Evolutionary conservation across 2,888 invertebrate species (phyloP).

Genomic region (Meliscaeva auricollis): DNA sequence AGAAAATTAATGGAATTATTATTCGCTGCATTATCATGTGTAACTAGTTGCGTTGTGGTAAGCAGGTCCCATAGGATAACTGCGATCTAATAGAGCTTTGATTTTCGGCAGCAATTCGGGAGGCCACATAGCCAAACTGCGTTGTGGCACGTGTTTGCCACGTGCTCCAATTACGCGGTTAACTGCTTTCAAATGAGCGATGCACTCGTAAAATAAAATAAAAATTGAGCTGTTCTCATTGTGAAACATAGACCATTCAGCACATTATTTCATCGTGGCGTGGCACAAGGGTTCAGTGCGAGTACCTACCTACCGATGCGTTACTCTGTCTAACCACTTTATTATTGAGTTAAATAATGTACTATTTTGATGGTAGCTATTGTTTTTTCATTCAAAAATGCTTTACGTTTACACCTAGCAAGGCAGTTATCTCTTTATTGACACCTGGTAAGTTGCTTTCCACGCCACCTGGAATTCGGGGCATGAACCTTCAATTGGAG

Average conservation of each 20-base stretch:
- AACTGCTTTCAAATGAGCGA: slow-evolving; percentile 82
- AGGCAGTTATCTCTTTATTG: no score
- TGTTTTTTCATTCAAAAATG: slow-evolving; percentile 58
- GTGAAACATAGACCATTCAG: slow-evolving; percentile 46
- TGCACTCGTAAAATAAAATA: slow-evolving; percentile 39
- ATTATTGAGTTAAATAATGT: slow-evolving; percentile 15
- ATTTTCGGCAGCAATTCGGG: slow-evolving; percentile 56
- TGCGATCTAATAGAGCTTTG: slow-evolving; percentile 36
- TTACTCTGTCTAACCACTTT: not conserved
- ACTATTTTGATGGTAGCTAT: slow-evolving; percentile 18
- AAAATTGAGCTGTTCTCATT: slow-evolving; percentile 58
- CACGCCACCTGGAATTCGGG: no score
- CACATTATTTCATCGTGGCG: not conserved
- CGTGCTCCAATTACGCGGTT: slow-evolving; percentile 84
- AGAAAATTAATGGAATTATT: slow-evolving; percentile 71
- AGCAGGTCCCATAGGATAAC: slow-evolving; percentile 51
- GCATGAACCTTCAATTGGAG: no score
- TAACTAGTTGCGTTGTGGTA: slow-evolving; percentile 71
- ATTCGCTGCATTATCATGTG: slow-evolving; percentile 72
- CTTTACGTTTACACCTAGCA: no score
- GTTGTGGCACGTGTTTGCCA: slow-evolving; percentile 75
- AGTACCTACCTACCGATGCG: not conserved
- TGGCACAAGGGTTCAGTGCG: slow-evolving; percentile 30
- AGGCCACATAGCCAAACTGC: slow-evolving; percentile 53
- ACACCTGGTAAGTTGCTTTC: no score